phyloP scores from a whole-genome alignment of 2,888 invertebrate species.

The Cantharis rustica region DNA sequence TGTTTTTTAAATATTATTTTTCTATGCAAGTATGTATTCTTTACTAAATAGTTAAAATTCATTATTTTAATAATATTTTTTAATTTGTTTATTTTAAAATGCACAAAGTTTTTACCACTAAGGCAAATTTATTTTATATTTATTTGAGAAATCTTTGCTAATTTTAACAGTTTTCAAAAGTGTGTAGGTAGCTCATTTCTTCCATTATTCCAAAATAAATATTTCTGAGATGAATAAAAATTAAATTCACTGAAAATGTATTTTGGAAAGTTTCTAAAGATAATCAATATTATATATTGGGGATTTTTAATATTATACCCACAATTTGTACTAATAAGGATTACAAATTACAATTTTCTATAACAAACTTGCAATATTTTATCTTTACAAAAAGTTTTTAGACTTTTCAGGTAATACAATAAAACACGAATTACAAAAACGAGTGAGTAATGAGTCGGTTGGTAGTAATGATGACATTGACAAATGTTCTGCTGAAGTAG shows the following conservation, averaged over 20 bases:
- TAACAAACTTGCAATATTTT: neutral
- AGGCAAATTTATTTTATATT: no score
- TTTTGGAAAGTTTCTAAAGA: neutral
- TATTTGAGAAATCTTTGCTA: no score
- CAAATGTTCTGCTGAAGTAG: conserved; percentile 33
- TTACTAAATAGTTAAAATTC: no score
- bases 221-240: no score
- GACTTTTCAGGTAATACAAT: conserved; percentile 14
- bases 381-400: neutral
- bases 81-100: no score
- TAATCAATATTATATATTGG: neutral
- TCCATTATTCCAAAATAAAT: no score
- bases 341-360: neutral
- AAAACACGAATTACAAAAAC: conserved; percentile 11
- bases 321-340: neutral
- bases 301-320: neutral
- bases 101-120: no score
- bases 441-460: conserved; percentile 37
- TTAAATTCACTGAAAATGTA: neutral
- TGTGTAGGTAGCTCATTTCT: no score
- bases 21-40: no score
- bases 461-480: conserved; percentile 32
- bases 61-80: no score
- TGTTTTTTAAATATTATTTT: no score
- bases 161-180: no score